Evolutionary conservation across 2,797 vertebrate genomes (phyloP).

Genomic region (Lepilemur septentrionalis): DNA sequence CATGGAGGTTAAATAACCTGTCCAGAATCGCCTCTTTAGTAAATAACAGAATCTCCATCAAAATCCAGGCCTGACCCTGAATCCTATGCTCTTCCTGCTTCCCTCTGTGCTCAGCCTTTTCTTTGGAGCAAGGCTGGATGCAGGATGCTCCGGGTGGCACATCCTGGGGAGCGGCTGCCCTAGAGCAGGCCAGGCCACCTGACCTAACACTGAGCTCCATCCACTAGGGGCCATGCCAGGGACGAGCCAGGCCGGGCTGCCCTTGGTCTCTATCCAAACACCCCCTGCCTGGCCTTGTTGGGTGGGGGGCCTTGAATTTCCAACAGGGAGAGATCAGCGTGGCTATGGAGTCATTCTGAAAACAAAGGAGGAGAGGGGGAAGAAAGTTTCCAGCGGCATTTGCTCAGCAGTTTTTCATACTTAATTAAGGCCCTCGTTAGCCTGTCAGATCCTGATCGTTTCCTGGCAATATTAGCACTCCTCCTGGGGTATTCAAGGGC

Average conservation of each 20-base stretch:
- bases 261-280: not conserved
- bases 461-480: constrained; percentile 87
- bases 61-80: not conserved
- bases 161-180: not conserved
- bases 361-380: constrained; percentile 61
- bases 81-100: not conserved
- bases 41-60: not conserved
- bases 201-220: not conserved
- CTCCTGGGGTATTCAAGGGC: constrained; percentile 87
- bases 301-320: not conserved
- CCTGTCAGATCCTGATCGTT: constrained; percentile 86
- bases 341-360: not conserved
- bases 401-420: constrained; percentile 86
- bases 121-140: not conserved
- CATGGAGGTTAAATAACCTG: not conserved
- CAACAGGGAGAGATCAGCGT: fast-evolving
- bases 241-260: not conserved
- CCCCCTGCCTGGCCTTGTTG: not conserved
- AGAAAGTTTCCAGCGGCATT: constrained; percentile 81
- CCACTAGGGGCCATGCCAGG: not conserved
- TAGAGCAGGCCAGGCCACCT: not conserved
- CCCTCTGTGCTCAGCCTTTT: not conserved
- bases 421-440: constrained; percentile 90
- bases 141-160: not conserved
- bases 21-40: not conserved